These are phyloP conservation scores for Falco novaeseelandiae DNA, from an alignment of 2,797 vertebrate species.

Conservation along the genomic window DNA sequence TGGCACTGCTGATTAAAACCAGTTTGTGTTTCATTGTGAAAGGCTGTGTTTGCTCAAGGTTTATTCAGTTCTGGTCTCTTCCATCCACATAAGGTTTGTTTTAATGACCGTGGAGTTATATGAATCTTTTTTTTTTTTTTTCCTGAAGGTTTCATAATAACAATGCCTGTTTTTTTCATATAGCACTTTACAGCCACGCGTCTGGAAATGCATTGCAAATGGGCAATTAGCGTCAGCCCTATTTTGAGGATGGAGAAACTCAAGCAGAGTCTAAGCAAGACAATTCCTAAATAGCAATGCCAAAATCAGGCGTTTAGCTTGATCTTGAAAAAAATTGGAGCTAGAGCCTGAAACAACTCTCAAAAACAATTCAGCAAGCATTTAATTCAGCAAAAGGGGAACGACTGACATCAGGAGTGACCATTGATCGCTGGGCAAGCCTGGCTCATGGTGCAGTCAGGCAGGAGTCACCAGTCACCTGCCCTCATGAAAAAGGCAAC, in stretches of 20 bases:
- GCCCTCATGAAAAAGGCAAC: background rate
- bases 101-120: conserved; percentile 1
- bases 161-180: background rate
- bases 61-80: conserved; percentile 48
- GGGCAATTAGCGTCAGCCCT: conserved; percentile 5
- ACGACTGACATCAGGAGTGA: background rate
- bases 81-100: conserved; percentile 38
- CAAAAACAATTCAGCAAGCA: background rate
- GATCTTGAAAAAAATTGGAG: background rate
- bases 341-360: background rate
- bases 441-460: background rate
- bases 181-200: background rate
- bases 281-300: background rate
- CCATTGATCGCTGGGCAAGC: accelerated
- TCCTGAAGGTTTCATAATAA: conserved; percentile 19
- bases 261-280: background rate
- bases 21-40: conserved; percentile 63
- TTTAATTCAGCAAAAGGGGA: background rate
- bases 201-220: background rate
- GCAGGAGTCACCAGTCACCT: background rate
- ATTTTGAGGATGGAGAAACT: background rate
- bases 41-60: conserved; percentile 59
- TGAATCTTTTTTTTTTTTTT: conserved; percentile 29
- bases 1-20: conserved; percentile 47
- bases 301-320: background rate